Conservation (phyloP, 1,140 invertebrate genomes). For the Latrodectus geometricus region DNA sequence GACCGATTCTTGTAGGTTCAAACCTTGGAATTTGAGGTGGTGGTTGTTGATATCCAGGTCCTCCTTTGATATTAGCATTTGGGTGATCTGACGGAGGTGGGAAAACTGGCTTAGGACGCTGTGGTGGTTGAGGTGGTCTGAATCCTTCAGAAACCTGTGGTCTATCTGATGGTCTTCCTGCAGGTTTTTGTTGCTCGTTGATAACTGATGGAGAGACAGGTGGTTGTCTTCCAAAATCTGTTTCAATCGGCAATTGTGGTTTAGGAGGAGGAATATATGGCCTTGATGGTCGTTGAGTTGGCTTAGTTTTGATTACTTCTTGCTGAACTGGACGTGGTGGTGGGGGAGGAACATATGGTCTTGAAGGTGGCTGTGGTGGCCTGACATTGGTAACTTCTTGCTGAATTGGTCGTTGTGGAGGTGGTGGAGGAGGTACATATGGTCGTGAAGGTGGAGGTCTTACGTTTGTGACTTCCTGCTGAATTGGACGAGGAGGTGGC, state of each 20-base stretch:
- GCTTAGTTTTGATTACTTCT: background rate
- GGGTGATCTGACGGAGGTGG: constrained; percentile 57
- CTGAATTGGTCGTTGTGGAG: background rate
- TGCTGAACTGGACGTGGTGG: background rate
- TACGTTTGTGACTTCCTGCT: background rate
- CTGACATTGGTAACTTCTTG: constrained; percentile 3
- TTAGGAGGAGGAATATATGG: constrained; percentile 11
- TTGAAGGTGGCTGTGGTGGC: background rate
- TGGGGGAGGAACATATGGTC: constrained; percentile 2
- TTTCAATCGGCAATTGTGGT: constrained; percentile 27
- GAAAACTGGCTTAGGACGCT: constrained; percentile 48
- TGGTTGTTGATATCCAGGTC: constrained; percentile 47
- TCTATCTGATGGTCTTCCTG: constrained; percentile 11
- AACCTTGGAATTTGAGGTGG: constrained; percentile 54
- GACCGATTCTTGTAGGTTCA: constrained; percentile 45
- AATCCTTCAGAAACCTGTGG: constrained; percentile 29
- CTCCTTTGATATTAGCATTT: constrained; percentile 56
- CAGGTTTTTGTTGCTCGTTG: constrained; percentile 48
- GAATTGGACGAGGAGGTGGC: background rate
- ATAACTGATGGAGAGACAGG: constrained; percentile 41
- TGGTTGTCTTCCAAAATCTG: constrained; percentile 40
- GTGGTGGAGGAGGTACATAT: constrained; percentile 22
- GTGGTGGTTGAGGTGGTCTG: constrained; percentile 15
- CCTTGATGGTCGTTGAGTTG: constrained; percentile 12
- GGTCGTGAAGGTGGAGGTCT: background rate